A percentile compares a stretch with the other conserved stretches of the same genome.
phyloP scores from a whole-genome alignment of 2,888 invertebrate species.

The Calephelis perditalis region DNA sequence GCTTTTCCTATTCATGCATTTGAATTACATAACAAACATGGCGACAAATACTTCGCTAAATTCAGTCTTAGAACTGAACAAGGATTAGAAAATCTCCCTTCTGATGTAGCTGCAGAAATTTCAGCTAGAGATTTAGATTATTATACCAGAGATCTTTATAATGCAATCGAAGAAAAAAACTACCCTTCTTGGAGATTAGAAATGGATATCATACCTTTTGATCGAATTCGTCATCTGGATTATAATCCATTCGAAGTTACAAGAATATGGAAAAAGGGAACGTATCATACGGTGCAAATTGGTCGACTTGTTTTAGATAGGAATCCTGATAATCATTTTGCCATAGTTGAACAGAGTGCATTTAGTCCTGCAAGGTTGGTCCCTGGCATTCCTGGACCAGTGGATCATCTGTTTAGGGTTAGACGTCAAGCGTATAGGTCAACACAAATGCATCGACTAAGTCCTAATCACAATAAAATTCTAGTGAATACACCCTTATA shows the following conservation, averaged over 20 bases:
- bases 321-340: constrained; percentile 49
- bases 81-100: constrained; percentile 86
- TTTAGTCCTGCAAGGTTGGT: constrained; percentile 54
- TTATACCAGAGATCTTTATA: constrained; percentile 88
- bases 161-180: constrained; percentile 86
- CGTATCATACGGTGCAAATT: constrained; percentile 44
- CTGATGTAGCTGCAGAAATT: constrained; percentile 69
- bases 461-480: constrained; percentile 48
- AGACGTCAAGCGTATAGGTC: constrained; percentile 47
- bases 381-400: constrained; percentile 56
- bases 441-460: constrained; percentile 51
- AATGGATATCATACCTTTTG: constrained; percentile 46
- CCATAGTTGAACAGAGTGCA: constrained; percentile 43
- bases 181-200: constrained; percentile 54
- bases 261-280: constrained; percentile 52
- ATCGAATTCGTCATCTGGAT: constrained; percentile 41
- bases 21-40: constrained; percentile 87
- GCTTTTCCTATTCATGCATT: constrained; percentile 94
- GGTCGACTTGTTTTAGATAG: constrained; percentile 46
- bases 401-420: constrained; percentile 45
- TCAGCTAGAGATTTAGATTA: constrained; percentile 86
- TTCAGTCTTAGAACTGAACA: constrained; percentile 94
- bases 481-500: constrained; percentile 48
- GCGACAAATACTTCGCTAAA: constrained; percentile 86
- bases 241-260: constrained; percentile 58